Evolutionary conservation across 2,888 invertebrate genomes (phyloP).

Genomic region (Pachymerium ferrugineum): DNA sequence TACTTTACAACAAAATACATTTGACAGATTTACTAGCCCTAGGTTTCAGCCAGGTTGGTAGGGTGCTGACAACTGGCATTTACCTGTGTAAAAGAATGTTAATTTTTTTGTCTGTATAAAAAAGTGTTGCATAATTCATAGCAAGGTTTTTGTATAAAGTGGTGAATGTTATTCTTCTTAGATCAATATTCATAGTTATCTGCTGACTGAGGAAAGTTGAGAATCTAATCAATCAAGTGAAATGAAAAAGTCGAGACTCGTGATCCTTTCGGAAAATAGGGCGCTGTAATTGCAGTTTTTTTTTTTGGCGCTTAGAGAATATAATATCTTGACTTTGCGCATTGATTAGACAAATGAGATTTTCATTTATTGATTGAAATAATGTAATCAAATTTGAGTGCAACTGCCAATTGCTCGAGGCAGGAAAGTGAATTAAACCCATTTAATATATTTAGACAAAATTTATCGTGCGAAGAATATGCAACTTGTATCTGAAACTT

Average conservation of each 20-base stretch:
- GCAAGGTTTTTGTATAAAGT: too few species aligned
- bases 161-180: too few species aligned
- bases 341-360: background rate
- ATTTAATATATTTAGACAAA: background rate
- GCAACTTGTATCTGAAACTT: constrained; percentile 18
- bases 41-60: background rate
- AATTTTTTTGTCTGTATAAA: background rate
- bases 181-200: too few species aligned
- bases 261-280: too few species aligned
- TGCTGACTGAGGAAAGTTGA: too few species aligned
- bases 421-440: constrained; percentile 1
- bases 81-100: constrained; percentile 1
- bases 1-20: background rate
- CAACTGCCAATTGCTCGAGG: background rate
- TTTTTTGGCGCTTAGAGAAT: too few species aligned
- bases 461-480: background rate
- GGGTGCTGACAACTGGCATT: constrained; percentile 24
- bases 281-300: too few species aligned
- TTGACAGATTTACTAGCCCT: constrained; percentile 4
- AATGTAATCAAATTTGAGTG: background rate
- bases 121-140: background rate
- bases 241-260: too few species aligned
- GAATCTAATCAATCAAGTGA: too few species aligned
- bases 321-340: too few species aligned
- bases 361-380: background rate